Conservation (phyloP, 2,888 invertebrate genomes). For the Lochmaea capreae region DNA sequence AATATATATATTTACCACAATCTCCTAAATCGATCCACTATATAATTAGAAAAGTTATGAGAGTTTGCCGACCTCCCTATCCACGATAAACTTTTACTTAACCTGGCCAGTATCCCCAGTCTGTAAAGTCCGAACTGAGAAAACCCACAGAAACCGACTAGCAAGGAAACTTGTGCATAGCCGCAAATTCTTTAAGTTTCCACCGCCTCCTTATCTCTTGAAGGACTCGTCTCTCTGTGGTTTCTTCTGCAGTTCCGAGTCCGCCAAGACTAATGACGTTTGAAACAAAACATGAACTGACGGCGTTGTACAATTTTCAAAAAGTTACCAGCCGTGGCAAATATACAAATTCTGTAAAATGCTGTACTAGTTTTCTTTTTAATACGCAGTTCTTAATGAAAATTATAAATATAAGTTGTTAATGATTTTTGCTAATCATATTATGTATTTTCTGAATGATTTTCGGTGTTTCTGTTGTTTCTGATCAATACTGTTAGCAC, state of each 20-base stretch:
- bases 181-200: conserved; percentile 55
- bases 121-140: conserved; percentile 29
- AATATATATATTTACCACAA: not conserved
- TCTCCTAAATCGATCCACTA: conserved; percentile 4
- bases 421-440: no score
- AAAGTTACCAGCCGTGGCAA: no score
- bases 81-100: conserved; percentile 21
- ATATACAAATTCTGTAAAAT: no score
- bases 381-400: no score
- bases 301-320: no score
- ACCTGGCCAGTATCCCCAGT: conserved; percentile 30
- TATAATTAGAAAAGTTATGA: conserved; percentile 33
- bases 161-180: conserved; percentile 45
- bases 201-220: conserved; percentile 51
- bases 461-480: no score
- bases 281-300: not conserved
- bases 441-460: no score
- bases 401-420: no score
- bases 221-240: conserved; percentile 43
- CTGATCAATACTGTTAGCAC: no score
- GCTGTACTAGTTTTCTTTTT: no score
- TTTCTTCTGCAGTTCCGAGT: conserved; percentile 27
- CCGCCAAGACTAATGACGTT: not conserved
- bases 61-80: conserved; percentile 12
- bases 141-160: conserved; percentile 56